A percentile compares a stretch with the other conserved stretches of the same genome.
phyloP scores from a whole-genome alignment of 2,888 invertebrate species.

The Barypeithes pellucidus region DNA sequence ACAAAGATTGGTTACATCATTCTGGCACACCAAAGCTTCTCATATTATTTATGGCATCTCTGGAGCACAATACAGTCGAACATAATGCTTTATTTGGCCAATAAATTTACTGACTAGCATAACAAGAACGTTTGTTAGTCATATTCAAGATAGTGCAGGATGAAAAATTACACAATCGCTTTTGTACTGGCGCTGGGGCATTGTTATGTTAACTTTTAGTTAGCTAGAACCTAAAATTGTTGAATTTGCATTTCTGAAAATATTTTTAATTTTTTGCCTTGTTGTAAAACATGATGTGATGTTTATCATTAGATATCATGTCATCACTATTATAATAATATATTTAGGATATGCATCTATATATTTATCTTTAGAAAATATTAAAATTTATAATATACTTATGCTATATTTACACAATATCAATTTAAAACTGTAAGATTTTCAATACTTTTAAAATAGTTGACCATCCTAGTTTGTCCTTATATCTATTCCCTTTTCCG shows the following conservation, averaged over 20 bases:
- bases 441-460: too few relatives aligned
- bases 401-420: too few relatives aligned
- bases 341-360: too few relatives aligned
- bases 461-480: too few relatives aligned
- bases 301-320: too few relatives aligned
- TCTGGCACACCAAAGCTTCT: conserved; percentile 21
- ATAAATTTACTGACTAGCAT: conserved; percentile 48
- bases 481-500: too few relatives aligned
- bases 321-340: too few relatives aligned
- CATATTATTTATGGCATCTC: conserved; percentile 46
- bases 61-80: conserved; percentile 38
- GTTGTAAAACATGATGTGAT: too few relatives aligned
- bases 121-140: conserved; percentile 47
- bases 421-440: too few relatives aligned
- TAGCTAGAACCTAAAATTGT: conserved; percentile 13
- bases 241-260: conserved; percentile 9
- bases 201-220: conserved; percentile 47
- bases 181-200: conserved; percentile 16
- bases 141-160: conserved; percentile 42
- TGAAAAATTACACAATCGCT: conserved; percentile 41
- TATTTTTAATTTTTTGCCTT: not conserved
- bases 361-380: too few relatives aligned
- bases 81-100: conserved; percentile 48
- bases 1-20: conserved; percentile 39
- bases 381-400: too few relatives aligned